Conservation (phyloP, 2,888 invertebrate species). For the Geophilus truncorum region DNA sequence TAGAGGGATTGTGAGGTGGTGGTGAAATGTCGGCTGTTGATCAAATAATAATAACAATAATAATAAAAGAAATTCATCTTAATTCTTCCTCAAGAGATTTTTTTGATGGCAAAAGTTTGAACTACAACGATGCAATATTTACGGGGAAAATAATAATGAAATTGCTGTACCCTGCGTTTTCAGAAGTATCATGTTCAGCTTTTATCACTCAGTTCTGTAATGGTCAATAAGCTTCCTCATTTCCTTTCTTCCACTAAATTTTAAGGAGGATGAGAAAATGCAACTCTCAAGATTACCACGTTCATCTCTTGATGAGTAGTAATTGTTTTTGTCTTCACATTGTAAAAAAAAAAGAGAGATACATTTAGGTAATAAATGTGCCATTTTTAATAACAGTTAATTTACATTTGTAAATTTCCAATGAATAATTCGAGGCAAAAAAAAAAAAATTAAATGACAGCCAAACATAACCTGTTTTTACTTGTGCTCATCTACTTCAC, state of each 20-base stretch:
- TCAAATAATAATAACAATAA: neutral
- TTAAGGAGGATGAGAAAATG: neutral
- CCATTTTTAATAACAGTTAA: conserved; percentile 15
- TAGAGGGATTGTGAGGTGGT: neutral
- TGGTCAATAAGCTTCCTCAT: neutral
- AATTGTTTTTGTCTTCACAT: neutral
- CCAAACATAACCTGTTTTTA: no score
- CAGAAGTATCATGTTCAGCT: neutral
- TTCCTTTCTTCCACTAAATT: neutral
- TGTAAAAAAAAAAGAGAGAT: neutral
- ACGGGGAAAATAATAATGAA: neutral
- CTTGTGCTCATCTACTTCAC: no score
- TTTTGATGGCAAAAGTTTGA: neutral
- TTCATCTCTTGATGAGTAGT: neutral
- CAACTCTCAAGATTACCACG: neutral
- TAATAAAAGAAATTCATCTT: neutral
- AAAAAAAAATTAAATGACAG: no score
- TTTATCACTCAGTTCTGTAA: neutral
- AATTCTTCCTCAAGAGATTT: neutral
- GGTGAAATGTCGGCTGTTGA: neutral
- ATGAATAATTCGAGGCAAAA: neutral
- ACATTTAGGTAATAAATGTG: conserved; percentile 8
- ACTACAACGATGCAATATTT: neutral
- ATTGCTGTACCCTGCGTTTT: neutral
- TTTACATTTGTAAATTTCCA: neutral